Evolutionary conservation across 92 coral and sea anemone genomes (phyloP), one percentile per base, ranked within the genome.

Genomic region (Bergia puertoricense): DNA sequence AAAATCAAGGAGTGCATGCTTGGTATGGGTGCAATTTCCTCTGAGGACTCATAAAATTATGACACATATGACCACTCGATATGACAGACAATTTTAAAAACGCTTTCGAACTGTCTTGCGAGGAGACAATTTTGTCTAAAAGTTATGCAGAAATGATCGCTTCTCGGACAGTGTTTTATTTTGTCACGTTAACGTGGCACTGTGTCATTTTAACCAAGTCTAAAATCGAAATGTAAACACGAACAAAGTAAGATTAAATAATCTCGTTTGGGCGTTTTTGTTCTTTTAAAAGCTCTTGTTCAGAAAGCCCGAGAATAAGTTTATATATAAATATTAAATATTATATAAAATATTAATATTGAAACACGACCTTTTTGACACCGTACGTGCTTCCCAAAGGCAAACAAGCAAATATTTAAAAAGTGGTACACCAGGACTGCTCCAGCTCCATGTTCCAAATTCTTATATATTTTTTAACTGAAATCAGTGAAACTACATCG

Each of bases 191-290:
- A 40, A 30, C 40, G 37, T 44, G 42, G 42, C 13, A 0, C 38
- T 73, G 42, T 37, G 77, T 36, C 42, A 42, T 11, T 37, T 73
- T 30, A 5, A 73, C 8, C 22, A 37, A 15, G 46, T 73, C 45
- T 39, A 8, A 40, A 74, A 74, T 74, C 20, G 45, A 74, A 74
- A 74, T 7, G 77, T 74, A 74, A 74, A 74, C 77, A 74, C 20
- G 18, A 23, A 42, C 77, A 38, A 30, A 5, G 77, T 6, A 1
- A 38, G 77, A 38, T 74, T 74, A 74, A 74, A 23, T 72, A 41
- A 72, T 72, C 16, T 72, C 30, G 76, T 30, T 72, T 14, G 37
- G 41, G 37, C 0, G 3, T 30, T 72, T 71, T 72, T 30, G 76
- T 30, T 30, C 5, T 37, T 37, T 74, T 2, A 39, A 40, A 18